Evolutionary conservation across 2,888 invertebrate species (phyloP), one percentile per base, ranked within the genome.

Genomic region (Acanthosepion esculentum): DNA sequence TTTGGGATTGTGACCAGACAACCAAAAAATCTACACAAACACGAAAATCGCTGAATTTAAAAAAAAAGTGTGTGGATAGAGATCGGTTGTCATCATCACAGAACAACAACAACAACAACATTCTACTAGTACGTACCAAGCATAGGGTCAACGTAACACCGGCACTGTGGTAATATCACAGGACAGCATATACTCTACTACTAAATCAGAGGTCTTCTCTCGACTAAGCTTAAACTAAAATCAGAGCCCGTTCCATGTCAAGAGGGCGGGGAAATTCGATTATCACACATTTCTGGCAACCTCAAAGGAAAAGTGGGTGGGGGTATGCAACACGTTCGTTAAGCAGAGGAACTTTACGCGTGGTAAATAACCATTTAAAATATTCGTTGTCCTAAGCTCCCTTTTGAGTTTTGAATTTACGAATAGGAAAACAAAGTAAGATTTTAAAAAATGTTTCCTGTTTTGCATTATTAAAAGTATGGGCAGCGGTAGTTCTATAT

Each of bases 141-240:
- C 78, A n/a, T n/a, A 78, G 78, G 78, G 78, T 78, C 78, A 78
- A n/a, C 78, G n/a, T 78, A 78, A 78, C n/a, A 78, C n/a, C n/a
- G 78, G n/a, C 12, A 78, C n/a, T 78, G 78, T 33, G 10, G n/a
- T 78, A n/a, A 78, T 33, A n/a, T 78, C n/a, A n/a, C 15, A 78
- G n/a, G n/a, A 33, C 78, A 78, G 10, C n/a, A 78, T 78, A 26
- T 50, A 50, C 59, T 59, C 59, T 23, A 59, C 59, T 23, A 59
- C 23, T 50, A 15, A 59, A 59, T 59, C 59, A 6, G 59, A 4
- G n/a, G 15, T 78, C 78, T 10, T 78, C 78, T 78, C 33, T 78
- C n/a, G 12, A 15, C n/a, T 33, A 78, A 78, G 78, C 78, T 78
- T n/a, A 78, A 78, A 78, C 78, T 78, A n/a, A 78, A 78, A 78